Evolutionary conservation across 2,113 vertebrate species (phyloP), one percentile per base, ranked within the genome.

Genomic region (Ochotona curzoniae): DNA sequence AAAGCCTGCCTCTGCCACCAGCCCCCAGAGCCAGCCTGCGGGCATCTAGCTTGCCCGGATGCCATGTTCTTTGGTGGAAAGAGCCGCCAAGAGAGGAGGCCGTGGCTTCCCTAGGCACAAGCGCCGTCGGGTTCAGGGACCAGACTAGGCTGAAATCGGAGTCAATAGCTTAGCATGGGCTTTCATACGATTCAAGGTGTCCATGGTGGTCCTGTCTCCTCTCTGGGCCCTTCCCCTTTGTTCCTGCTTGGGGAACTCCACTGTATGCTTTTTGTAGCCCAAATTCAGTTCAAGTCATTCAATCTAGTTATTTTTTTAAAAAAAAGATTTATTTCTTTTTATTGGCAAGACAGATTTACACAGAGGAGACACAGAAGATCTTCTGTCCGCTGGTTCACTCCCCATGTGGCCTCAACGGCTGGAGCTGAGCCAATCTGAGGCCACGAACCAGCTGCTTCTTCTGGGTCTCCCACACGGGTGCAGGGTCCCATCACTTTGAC

Each of bases 121-220:
- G 32, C 7, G 38, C 1, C 8, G 0, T 0, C 18, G 44, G 32
- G 23, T 5, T 69, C 69, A 21, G 92, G 14, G 12, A 66, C 25
- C 61, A 23, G 60, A 38, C 6, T 26, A 17, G 30, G 20, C 35
- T 21, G 9, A 64, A 89, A 17, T n/a, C 14, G 0, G 51, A 38
- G 21, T 49, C 78, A 6, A 11, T 30, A 26, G 11, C 13, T 44
- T 1, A 54, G 11, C 44, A 10, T 23, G 20, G 0, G 8, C 15
- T n/a, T 14, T 1, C 23, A 54, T 1, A 63, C 0, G 57, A 2
- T 1, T 38, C 44, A 63, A 61, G 78, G 51, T 11, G 7, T 0
- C 11, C 11, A 11, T 30, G 60, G 80, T 63, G 35, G 74, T 64
- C 79, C 35, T 18, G 10, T 11, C 49, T 54, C 20, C 3, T 15